Base-by-base conservation (phyloP, 2,113 vertebrate species). In the Ibidorhyncha struthersii region DNA sequence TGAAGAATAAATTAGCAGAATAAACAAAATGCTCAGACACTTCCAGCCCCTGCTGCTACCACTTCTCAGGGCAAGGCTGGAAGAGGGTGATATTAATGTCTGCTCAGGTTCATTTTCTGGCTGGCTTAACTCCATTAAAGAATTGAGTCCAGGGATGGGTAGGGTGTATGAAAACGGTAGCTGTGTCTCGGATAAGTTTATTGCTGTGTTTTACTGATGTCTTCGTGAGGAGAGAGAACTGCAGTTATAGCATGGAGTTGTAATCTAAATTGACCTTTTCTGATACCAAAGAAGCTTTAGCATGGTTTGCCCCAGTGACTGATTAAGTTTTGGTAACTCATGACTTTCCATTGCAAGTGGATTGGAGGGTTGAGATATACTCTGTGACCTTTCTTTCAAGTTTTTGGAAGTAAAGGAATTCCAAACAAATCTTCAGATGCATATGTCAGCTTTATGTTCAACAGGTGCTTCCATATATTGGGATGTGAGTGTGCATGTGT, bases 1-100 rank as follows among this genome's bases (percentile, higher is more conserved):
- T 73, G 71, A 62, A 78, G 80, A 96, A 96, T 92, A 95, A 89
- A 93, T 93, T 92, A 97, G 34, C 63, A 92, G 47, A 71, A 84
- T 71, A 96, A 97, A 94, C 89, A 97, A 86, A 96, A 67, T 62
- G 6, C 47, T 93, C 34, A 8, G 61, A 90, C 47, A 14, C 20
- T 86, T 86, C 18, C 27, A 96, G 36, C 38, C 21, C 59, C 40
- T 92, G 65, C 76, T 95, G 91, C 43, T 70, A 14, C 47, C 25
- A 8, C 18, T 47, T 93, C 43, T 65, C 43, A n/a, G 17, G 65
- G 56, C 90, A 86, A 71, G 59, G 47, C 26, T 74, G 55, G 16
- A 66, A 74, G 12, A 49, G 34, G 25, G 27, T n/a, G 34, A 92
- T 85, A 65, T 30, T 56, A 79, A 71, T 2, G 0, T 49, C 27